A percentile compares a stretch with the other conserved stretches of the same genome.
phyloP scores from a whole-genome alignment of 2,797 vertebrate species.

The Gymnothorax javanicus region DNA sequence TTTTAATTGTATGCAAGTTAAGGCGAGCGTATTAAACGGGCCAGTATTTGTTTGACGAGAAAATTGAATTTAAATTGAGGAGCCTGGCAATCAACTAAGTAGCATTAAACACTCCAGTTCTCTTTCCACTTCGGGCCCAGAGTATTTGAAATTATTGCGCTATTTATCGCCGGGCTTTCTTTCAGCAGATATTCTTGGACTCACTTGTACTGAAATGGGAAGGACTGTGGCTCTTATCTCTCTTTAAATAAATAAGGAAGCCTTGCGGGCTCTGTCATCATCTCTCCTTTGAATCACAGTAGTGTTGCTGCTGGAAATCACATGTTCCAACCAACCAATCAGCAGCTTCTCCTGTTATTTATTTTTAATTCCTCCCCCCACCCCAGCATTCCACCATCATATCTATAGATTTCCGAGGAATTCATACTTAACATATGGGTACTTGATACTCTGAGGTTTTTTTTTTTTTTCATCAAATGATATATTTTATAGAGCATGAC shows the following conservation, averaged over 20 bases:
- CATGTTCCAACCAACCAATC: not conserved
- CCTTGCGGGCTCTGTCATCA: not conserved
- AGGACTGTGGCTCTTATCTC: not conserved
- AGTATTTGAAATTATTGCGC: not conserved
- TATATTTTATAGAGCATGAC: not conserved
- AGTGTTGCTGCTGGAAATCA: not conserved
- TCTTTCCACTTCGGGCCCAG: not conserved
- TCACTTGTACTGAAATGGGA: not conserved
- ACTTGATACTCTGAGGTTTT: not conserved
- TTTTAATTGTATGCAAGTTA: constrained; percentile 66
- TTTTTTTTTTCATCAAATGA: not conserved
- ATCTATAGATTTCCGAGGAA: not conserved
- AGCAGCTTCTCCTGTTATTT: not conserved
- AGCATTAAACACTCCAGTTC: not conserved
- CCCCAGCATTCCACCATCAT: not conserved
- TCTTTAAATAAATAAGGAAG: not conserved
- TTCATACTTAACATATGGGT: not conserved
- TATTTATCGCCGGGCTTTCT: not conserved
- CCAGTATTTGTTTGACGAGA: constrained; percentile 16
- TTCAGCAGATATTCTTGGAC: not conserved
- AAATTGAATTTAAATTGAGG: constrained; percentile 23
- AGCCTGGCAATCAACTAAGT: not conserved
- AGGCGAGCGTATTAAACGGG: constrained; percentile 53
- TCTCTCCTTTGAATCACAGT: not conserved
- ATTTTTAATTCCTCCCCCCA: too few species aligned